Conservation (phyloP, 2,113 vertebrate species). For the Thymallus thymallus region DNA sequence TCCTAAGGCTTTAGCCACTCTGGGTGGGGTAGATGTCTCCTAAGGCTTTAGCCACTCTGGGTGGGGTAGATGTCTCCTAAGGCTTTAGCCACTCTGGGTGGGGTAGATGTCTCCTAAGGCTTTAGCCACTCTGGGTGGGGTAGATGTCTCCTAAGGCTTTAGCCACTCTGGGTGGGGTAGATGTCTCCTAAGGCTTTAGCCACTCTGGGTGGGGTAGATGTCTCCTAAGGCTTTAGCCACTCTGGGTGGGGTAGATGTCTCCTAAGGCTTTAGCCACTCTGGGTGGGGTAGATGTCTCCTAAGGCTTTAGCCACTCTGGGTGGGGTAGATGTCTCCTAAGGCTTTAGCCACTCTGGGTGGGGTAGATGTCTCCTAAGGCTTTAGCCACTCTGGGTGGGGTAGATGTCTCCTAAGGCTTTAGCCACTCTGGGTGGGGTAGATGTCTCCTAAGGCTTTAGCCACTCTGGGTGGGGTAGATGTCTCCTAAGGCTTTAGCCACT, state of each 20-base stretch:
- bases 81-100: slow-evolving; percentile 12
- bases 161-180: slow-evolving; percentile 27
- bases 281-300: slow-evolving; percentile 28
- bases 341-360: slow-evolving; percentile 12
- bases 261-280: slow-evolving; percentile 30
- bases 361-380: slow-evolving; percentile 40
- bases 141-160: slow-evolving; percentile 39
- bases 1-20: slow-evolving; percentile 30
- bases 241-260: slow-evolving; percentile 28
- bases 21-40: slow-evolving; percentile 29
- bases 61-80: slow-evolving; percentile 37
- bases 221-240: slow-evolving; percentile 31
- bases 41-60: slow-evolving; percentile 33
- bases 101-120: slow-evolving; percentile 40
- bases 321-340: slow-evolving; percentile 38
- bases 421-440: slow-evolving; percentile 31
- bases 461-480: slow-evolving; percentile 29
- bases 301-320: slow-evolving; percentile 35
- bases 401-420: slow-evolving; percentile 36
- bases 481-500: slow-evolving; percentile 30
- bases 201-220: slow-evolving; percentile 30
- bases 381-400: slow-evolving; percentile 26
- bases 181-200: slow-evolving; percentile 36
- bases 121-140: slow-evolving; percentile 21
- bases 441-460: slow-evolving; percentile 31